Evolutionary conservation across 2,797 vertebrate genomes (phyloP), one percentile per base, ranked within the genome.

Genomic region (Labroides dimidiatus): DNA sequence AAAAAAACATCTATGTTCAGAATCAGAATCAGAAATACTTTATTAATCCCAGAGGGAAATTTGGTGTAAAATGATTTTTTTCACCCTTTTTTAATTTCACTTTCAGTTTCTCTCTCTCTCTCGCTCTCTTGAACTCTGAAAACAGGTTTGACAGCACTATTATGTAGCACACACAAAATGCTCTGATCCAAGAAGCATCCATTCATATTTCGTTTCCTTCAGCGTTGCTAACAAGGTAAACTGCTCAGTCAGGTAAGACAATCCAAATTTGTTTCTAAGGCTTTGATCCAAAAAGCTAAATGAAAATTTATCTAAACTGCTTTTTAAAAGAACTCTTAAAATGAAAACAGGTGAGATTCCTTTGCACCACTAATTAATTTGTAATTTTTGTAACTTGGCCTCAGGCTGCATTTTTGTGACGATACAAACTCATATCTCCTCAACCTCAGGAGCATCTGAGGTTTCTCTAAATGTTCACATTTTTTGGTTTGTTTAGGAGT

Each of bases 201-300:
- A 13, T 19, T 12, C 11, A 41, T n/a, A 42, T 14, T 6, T 3
- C 27, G 37, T 6, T 24, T 10, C 37, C 19, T n/a, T 20, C 24
- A 17, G 6, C 16, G 30, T 2, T 8, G 4, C 10, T 10, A 1
- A 21, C 13, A 48, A 62, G 12, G 37, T 24, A 37, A 23, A 11
- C 12, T 14, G 7, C 43, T 54, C 15, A 4, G 0, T 55, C 67
- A 72, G 74, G 77, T 80, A 66, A 74, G 73, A 57, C 3, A 33
- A 1, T 41, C 21, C 15, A 23, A 6, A 6, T 21, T n/a, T 30
- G 1, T 1, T 19, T 5, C 27, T 13, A 14, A 16, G 24, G 48
- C 41, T 50, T 55, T 47, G 43, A 42, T 4, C 14, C 53, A 33
- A 53, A 21, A 8, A 5, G 6, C 16, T 30, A 9, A 39, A 45